Percentiles rank a stretch among this genome's conserved stretches.
phyloP scores from a whole-genome alignment of 92 coral and sea anemone genomes.

The Epizoanthus illoricatus region DNA sequence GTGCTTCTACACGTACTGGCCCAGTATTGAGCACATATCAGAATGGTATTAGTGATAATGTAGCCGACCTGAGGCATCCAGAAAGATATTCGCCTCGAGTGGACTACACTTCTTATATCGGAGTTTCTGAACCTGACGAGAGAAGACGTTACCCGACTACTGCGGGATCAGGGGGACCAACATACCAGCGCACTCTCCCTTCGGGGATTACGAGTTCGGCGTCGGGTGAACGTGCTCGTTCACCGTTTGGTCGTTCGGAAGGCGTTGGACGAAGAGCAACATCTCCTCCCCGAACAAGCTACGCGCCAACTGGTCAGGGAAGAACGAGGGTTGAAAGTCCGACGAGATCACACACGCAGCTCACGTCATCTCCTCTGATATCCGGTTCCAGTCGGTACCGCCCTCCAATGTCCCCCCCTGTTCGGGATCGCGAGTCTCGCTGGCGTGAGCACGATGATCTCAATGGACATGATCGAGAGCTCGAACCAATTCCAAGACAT shows the following conservation, averaged over 20 bases:
- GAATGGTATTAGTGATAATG: conserved; percentile 29
- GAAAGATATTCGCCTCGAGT: conserved; percentile 38
- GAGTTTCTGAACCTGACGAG: conserved; percentile 21
- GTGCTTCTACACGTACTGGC: conserved; percentile 18
- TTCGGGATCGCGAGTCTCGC: conserved; percentile 65
- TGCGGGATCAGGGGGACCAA: neutral
- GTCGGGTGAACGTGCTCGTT: conserved; percentile 5
- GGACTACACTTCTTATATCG: conserved; percentile 33
- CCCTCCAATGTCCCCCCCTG: conserved; percentile 85
- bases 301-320: conserved; percentile 17
- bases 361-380: conserved; percentile 53
- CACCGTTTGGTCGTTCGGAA: conserved; percentile 9
- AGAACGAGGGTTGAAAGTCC: conserved; percentile 49
- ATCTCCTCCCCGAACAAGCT: conserved; percentile 21
- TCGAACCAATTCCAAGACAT: conserved; percentile 65
- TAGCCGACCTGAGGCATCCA: conserved; percentile 12
- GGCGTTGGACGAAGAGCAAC: neutral
- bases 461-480: conserved; percentile 39
- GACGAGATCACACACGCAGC: conserved; percentile 49
- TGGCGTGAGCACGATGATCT: conserved; percentile 41
- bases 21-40: conserved; percentile 46
- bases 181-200: neutral
- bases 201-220: conserved; percentile 16
- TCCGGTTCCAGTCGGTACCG: conserved; percentile 53
- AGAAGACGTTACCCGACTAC: conserved; percentile 14